Evolutionary conservation across 2,113 vertebrate genomes (phyloP), one percentile per base, ranked within the genome.

Genomic region (human): DNA sequence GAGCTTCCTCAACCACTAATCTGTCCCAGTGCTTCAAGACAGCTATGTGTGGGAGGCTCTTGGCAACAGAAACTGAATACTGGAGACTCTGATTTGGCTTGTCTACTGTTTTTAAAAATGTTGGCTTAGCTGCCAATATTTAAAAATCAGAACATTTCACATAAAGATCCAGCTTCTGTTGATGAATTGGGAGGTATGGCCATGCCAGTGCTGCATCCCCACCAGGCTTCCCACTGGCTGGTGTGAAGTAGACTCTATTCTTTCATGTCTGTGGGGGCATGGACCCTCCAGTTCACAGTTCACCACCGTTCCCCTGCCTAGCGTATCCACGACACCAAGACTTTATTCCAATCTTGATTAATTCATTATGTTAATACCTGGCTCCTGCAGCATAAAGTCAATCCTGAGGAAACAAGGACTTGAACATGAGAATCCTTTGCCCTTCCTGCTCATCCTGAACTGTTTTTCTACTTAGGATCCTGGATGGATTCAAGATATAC

Each of bases 61-160:
- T 38, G 14, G 84, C 59, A 79, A 35, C 64, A 66, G 78, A 81
- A 81, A n/a, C 48, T 64, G n/a, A 79, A 64, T 43, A n/a, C 30
- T 38, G 27, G 38, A 92, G 70, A 61, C 57, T 81, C 6, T 10
- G 55, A n/a, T 70, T 72, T 92, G 57, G 79, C 79, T 70, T 96
- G 48, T 48, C 50, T 25, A 43, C 55, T 75, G 25, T 80, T 95
- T 95, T 83, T 55, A 30, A 68, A 66, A 76, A 88, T 59, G 30
- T 79, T 81, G 40, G 68, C 40, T 91, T 89, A 68, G 72, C 23
- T 94, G 72, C 89, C 81, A 66, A 1, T 93, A 73, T 91, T 93
- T 91, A 82, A 92, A 89, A 94, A 27, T 50, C 8, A 61, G 40
- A 85, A 43, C 25, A n/a, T 85, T 85, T 94, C 79, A 35, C 79